Percentiles rank a stretch among this genome's conserved stretches.
These are phyloP conservation scores for Anguilla japonica DNA, from an alignment of 2,113 vertebrate genomes.

Conservation along the genomic window DNA sequence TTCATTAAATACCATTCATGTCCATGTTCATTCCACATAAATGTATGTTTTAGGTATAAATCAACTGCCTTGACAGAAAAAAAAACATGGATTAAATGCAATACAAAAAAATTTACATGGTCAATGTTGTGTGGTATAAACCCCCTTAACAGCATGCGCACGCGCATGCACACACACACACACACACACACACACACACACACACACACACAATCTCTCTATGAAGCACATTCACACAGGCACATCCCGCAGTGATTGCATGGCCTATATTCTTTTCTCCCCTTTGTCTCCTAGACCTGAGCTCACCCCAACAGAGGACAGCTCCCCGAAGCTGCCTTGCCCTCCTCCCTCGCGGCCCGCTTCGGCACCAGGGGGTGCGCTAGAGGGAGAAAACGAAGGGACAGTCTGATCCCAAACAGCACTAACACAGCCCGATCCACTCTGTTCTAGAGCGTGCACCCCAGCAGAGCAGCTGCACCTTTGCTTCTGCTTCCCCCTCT, in stretches of 20 bases:
- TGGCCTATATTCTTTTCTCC: background rate
- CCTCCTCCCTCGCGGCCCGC: background rate
- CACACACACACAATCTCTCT: background rate
- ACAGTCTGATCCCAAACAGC: background rate
- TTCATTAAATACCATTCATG: background rate
- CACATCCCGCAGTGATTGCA: background rate
- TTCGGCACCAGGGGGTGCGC: background rate
- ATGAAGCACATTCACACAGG: background rate
- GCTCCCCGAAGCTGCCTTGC: background rate
- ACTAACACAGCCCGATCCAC: background rate
- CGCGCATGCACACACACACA: no score
- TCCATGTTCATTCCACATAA: background rate
- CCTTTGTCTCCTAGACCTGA: constrained; percentile 8
- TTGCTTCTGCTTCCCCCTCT: background rate
- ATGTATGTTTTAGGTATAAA: background rate
- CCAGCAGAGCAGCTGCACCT: background rate
- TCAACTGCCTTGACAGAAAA: background rate
- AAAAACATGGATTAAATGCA: background rate
- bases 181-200: no score
- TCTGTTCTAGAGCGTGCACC: background rate
- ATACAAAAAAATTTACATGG: background rate
- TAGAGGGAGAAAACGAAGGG: background rate
- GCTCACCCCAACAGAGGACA: background rate
- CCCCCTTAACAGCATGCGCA: no score
- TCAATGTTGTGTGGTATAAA: background rate